These are phyloP conservation scores for Phasia obesa DNA, from an alignment of 2,888 invertebrate genomes.

Conservation along the genomic window DNA sequence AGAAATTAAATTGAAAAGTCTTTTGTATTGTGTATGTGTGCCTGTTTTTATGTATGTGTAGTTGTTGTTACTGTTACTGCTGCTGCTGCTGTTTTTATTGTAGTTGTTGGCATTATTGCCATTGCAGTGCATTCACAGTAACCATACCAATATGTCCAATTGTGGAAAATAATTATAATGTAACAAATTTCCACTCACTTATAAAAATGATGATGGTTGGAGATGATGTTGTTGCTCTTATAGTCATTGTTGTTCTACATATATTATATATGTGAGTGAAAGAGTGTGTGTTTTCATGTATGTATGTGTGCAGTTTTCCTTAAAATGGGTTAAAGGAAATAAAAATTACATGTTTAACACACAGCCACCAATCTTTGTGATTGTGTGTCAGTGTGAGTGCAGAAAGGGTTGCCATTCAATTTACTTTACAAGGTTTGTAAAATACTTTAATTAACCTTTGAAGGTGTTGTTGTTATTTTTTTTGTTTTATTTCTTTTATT, in stretches of 20 bases:
- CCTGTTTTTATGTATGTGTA: constrained; percentile 10
- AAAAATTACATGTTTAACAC: constrained; percentile 54
- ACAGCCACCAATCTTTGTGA: constrained; percentile 16
- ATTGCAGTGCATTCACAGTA: constrained; percentile 70
- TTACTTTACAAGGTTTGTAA: constrained; percentile 47
- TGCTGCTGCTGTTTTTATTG: constrained; percentile 29
- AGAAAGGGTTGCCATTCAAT: constrained; percentile 56
- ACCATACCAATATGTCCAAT: constrained; percentile 83
- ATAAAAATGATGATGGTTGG: constrained; percentile 70
- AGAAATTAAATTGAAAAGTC: constrained; percentile 35
- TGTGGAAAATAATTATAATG: constrained; percentile 83
- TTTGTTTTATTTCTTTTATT: constrained; percentile 37
- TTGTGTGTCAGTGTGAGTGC: constrained; percentile 16
- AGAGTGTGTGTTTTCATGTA: constrained; percentile 10
- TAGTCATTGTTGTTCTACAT: constrained; percentile 39
- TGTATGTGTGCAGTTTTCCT: constrained; percentile 57
- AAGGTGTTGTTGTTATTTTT: constrained; percentile 59
- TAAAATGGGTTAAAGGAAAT: constrained; percentile 69
- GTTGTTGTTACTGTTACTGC: constrained; percentile 50
- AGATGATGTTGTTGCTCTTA: constrained; percentile 49
- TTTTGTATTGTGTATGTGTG: background rate
- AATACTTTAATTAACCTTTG: constrained; percentile 70
- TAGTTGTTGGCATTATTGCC: constrained; percentile 63
- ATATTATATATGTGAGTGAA: constrained; percentile 6
- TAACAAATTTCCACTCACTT: constrained; percentile 82